phyloP scores from a whole-genome alignment of 2,797 vertebrate genomes.

The Helarctos malayanus region DNA sequence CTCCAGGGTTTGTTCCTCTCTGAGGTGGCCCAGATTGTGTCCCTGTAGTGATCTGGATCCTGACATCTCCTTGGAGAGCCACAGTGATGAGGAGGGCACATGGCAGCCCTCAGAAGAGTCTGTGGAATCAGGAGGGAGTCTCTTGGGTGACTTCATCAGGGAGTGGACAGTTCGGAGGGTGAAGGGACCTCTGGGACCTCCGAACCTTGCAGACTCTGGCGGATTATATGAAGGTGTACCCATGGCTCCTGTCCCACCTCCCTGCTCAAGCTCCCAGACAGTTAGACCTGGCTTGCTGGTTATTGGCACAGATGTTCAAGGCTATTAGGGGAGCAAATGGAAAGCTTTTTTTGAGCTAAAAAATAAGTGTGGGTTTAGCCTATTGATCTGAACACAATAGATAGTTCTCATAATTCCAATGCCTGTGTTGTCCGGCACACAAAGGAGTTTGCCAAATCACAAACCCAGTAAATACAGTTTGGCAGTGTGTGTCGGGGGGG shows the following conservation, averaged over 20 bases:
- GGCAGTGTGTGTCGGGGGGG: not conserved
- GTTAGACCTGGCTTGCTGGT: not conserved
- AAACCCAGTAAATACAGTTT: not conserved
- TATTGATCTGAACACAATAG: conserved; percentile 52
- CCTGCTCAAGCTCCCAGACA: not conserved
- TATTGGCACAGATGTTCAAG: conserved; percentile 60
- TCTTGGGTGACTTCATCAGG: not conserved
- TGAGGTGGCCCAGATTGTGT: not conserved
- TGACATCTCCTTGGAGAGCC: not conserved
- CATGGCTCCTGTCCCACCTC: not conserved
- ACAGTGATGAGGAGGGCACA: fast-evolving
- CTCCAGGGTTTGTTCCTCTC: not conserved
- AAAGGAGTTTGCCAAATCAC: conserved; percentile 30
- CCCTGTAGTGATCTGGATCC: not conserved
- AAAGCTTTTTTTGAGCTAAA: conserved; percentile 55
- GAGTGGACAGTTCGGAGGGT: not conserved
- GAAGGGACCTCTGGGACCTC: not conserved
- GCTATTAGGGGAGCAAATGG: not conserved
- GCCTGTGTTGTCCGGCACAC: not conserved
- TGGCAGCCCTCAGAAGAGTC: not conserved
- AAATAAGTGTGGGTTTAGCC: conserved; percentile 61
- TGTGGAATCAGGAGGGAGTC: not conserved
- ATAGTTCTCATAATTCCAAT: conserved; percentile 36
- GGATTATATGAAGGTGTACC: not conserved
- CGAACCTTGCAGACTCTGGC: not conserved